These are phyloP conservation scores for Stenotaenia linearis DNA, from an alignment of 2,888 invertebrate genomes.

Conservation along the genomic window DNA sequence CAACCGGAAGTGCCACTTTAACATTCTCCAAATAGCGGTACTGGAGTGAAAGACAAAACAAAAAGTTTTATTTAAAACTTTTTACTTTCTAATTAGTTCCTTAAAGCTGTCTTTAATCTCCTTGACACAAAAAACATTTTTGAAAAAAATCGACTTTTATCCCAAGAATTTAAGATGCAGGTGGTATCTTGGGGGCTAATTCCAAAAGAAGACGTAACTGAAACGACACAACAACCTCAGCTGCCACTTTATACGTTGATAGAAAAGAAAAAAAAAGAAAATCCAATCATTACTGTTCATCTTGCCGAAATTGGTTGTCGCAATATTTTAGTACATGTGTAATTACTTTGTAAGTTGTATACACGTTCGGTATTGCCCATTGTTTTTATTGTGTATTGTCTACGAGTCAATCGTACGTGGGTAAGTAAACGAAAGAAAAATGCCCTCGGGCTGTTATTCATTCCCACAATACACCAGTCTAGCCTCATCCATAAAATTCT, in stretches of 20 bases:
- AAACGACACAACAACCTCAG: background rate
- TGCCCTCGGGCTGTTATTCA: background rate
- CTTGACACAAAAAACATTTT: background rate
- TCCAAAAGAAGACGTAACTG: constrained; percentile 2
- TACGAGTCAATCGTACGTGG: background rate
- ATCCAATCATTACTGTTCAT: constrained; percentile 12
- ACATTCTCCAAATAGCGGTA: too few species aligned
- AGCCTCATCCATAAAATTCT: background rate
- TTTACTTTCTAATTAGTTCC: background rate
- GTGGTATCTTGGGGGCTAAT: background rate
- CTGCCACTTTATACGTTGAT: constrained; percentile 1
- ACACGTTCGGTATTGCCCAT: background rate
- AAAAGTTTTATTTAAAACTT: background rate
- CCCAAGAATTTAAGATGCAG: background rate
- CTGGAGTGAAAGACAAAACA: background rate
- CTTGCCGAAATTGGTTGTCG: background rate
- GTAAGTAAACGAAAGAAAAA: background rate
- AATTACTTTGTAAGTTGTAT: background rate
- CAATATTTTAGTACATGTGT: background rate
- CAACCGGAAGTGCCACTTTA: too few species aligned
- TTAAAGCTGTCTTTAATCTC: background rate
- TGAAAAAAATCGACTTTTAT: background rate
- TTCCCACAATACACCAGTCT: background rate
- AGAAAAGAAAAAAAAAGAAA: background rate
- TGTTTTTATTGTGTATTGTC: background rate